A percentile compares a stretch with the other conserved stretches of the same genome.
Conservation (phyloP, 2,888 invertebrate species). For the Hipparchia sbordonii region DNA sequence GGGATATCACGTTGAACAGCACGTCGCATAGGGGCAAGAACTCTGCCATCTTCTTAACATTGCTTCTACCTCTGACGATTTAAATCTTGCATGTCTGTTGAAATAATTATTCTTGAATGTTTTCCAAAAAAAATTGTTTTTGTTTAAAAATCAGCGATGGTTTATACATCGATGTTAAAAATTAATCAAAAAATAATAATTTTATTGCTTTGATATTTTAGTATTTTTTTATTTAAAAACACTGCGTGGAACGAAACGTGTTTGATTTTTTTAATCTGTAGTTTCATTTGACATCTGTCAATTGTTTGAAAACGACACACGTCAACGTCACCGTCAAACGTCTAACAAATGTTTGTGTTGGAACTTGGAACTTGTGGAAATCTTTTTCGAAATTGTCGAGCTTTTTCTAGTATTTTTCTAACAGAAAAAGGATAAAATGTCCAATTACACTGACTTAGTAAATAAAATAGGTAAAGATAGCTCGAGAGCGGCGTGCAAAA, state of each 20-base stretch:
- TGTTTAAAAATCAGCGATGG: background rate
- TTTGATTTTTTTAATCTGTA: constrained; percentile 3
- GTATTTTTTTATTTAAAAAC: background rate
- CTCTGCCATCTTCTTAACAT: constrained; percentile 85
- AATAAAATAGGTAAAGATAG: constrained; percentile 86
- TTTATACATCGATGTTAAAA: no score
- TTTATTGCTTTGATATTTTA: background rate
- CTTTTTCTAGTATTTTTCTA: constrained; percentile 31
- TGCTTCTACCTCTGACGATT: constrained; percentile 50
- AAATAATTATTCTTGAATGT: background rate
- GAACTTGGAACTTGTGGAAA: background rate
- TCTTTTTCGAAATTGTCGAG: background rate
- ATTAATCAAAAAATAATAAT: background rate
- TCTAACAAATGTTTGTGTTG: background rate
- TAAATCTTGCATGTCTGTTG: constrained; percentile 38
- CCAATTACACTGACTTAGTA: constrained; percentile 68
- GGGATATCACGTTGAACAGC: constrained; percentile 94
- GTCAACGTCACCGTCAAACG: background rate
- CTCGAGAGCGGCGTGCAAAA: constrained; percentile 94
- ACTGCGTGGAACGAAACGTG: background rate
- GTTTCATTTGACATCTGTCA: background rate
- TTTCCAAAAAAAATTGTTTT: background rate
- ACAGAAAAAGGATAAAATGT: constrained; percentile 52
- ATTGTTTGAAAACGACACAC: background rate
- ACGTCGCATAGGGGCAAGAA: constrained; percentile 96